Base-by-base conservation (phyloP, 1,140 invertebrate species). In the Carposina sasakii region DNA sequence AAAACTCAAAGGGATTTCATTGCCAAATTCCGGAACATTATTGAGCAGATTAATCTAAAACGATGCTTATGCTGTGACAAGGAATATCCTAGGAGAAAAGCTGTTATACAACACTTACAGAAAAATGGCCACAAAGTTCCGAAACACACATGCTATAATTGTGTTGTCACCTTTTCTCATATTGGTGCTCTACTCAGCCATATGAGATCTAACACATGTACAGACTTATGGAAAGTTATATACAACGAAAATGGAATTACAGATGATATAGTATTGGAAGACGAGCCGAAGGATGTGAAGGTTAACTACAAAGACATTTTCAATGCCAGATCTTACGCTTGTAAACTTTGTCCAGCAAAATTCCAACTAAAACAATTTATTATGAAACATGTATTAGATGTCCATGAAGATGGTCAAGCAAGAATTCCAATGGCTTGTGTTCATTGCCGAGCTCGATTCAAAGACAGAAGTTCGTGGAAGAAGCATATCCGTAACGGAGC, bases 91-190 rank as follows among this genome's bases (percentile, higher is more conserved):
- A 66, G 83, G 0, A 67, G 85, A 48, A 86, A 86, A 54, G 82
- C 83, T 1, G 85, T 86, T 17, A 85, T 86, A 52, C 83, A 85
- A 46, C 85, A 86, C 54, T 63, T 86, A 30, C 85, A 86, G 54
- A 86, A 86, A 59, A 86, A 84, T 62, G 85, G 85, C 4, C 76
- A 79, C 30, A 85, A 82, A 51, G 81, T 86, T 13, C 85, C 85
- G 12, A 86, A 85, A 47, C 87, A 87, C 54, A 89, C 88, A 1
- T 89, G 88, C 49, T 88, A 88, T 48, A 87, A 87, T 65, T 89
- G 88, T 57, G 85, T 89, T 22, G 75, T 87, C 4, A 87, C 87
- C 0, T 88, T 87, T 51, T 71, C 76, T 6, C 83, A 86, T 52
- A 85, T 86, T 41, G 85, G 85, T 1, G 85, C 85, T 15, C 49